Base-by-base conservation (phyloP, 2,797 vertebrate genomes). In the Dendrocincla tyrannina region DNA sequence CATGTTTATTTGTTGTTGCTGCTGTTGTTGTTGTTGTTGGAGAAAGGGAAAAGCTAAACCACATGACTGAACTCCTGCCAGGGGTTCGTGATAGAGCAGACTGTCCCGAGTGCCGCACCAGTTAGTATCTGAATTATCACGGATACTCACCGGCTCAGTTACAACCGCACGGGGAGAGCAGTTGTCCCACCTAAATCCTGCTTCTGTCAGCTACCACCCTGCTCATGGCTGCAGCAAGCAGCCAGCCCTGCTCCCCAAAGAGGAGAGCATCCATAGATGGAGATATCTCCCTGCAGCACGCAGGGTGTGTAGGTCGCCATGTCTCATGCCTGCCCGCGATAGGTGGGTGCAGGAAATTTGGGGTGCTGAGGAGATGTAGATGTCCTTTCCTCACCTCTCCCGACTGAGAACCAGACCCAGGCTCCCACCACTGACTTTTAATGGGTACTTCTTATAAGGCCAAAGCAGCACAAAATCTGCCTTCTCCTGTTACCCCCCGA, bases 161-260 rank as follows among this genome's bases (percentile, higher is more conserved):
- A 96, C 95, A 94, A 69, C 89, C 6, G 70, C 73, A 30, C 9
- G 2, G 69, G 76, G 88, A 94, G n/a, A 85, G 67, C 96, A 97
- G 96, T 96, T 97, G 96, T 97, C 95, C 86, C 93, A 95, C 88
- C 96, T 96, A 96, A 97, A 97, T 97, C 97, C 96, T 95, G 79
- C 88, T 90, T 91, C 97, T 97, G 97, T 96, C 96, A 97, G 89
- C 93, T 78, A 68, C 78, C 4, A 20, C 88, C 78, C 85, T 60
- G 84, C 85, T 64, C 4, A 1, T 5, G n/a, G 72, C 64, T 32
- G 53, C 88, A 55, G 62, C 1, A 7, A 83, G 74, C n/a, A 28
- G 53, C 19, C 16, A 5, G 62, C 39, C 81, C 72, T 0, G 7
- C 83, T 91, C 90, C 69, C 74, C 90, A 27, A 47, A 78, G 69